Percentiles rank a stretch among this genome's conserved stretches.
Evolutionary conservation across 1,140 invertebrate genomes (phyloP).

Genomic region (fruit fly (Drosophila melanogaster)): Release_6_plus_ISO1_MT NT_037436.4:11831001-11831500

Average conservation of each 20-base stretch:
- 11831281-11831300: constrained; percentile 34
- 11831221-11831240: constrained; percentile 21
- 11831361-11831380: constrained; percentile 46
- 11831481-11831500: constrained; percentile 11
- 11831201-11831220: background rate
- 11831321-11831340: constrained; percentile 20
- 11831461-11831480: constrained; percentile 2
- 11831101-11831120: background rate
- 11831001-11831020: no score
- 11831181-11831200: constrained; percentile 15
- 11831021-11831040: no score
- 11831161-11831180: constrained; percentile 6
- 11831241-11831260: constrained; percentile 17
- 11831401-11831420: constrained; percentile 26
- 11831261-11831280: constrained; percentile 32
- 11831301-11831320: constrained; percentile 27
- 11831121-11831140: no score
- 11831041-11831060: no score
- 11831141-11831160: no score
- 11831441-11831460: constrained; percentile 5
- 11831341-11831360: constrained; percentile 43
- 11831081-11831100: background rate
- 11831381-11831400: constrained; percentile 53
- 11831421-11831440: constrained; percentile 23
- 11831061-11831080: background rate